Percentiles rank a stretch among this genome's conserved stretches.
Conservation (phyloP, 1,140 invertebrate genomes). For the Lysiphlebus fabarum region DNA sequence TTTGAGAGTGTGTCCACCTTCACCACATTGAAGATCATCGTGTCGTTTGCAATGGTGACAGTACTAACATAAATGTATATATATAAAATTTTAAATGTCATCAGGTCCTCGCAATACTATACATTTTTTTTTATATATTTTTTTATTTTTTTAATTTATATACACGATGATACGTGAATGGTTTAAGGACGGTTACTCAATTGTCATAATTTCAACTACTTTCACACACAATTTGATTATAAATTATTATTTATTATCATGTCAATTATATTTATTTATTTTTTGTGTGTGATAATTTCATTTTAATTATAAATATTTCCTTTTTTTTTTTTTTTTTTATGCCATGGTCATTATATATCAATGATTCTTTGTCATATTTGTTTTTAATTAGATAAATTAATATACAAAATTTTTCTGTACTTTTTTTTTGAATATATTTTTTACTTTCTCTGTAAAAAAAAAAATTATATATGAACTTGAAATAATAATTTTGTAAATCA, state of each 20-base stretch:
- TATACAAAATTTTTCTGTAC: too few species aligned
- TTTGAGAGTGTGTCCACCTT: not conserved
- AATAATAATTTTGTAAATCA: too few species aligned
- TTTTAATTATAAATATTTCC: too few species aligned
- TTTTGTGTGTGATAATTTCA: too few species aligned
- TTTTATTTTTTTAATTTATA: too few species aligned
- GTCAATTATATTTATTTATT: not conserved
- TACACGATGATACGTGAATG: not conserved
- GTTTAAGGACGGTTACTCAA: slow-evolving; percentile 26
- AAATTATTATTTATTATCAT: slow-evolving; percentile 1
- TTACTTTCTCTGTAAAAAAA: too few species aligned
- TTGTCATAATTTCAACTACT: slow-evolving; percentile 27
- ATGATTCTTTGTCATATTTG: too few species aligned
- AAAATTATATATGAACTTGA: too few species aligned
- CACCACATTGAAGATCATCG: slow-evolving; percentile 16
- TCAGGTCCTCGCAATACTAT: slow-evolving; percentile 20
- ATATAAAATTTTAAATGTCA: slow-evolving; percentile 28
- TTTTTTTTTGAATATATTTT: too few species aligned
- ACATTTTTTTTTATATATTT: too few species aligned
- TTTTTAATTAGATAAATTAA: too few species aligned
- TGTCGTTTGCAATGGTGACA: slow-evolving; percentile 21
- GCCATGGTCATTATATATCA: not conserved
- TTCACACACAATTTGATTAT: slow-evolving; percentile 14
- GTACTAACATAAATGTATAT: slow-evolving; percentile 10
- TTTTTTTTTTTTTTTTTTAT: not conserved